Conservation (phyloP, 1,140 invertebrate genomes). For the Drusus annulatus region DNA sequence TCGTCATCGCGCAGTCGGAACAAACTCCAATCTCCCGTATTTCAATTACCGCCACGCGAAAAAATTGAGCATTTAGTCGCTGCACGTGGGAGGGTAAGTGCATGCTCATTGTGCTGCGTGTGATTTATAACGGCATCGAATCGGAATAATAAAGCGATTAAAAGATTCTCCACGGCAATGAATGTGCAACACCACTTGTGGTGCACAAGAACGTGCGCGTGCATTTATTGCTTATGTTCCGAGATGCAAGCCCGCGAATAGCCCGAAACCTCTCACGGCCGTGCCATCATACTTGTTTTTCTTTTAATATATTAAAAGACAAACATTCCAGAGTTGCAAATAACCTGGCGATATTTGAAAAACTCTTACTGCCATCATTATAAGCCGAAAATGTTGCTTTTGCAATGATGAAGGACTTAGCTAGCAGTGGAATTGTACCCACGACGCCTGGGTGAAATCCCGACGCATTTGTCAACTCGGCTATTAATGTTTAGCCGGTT, state of each 20-base stretch:
- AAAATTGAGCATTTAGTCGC: slow-evolving; percentile 38
- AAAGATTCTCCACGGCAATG: slow-evolving; percentile 34
- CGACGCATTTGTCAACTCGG: too few relatives aligned
- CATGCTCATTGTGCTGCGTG: slow-evolving; percentile 20
- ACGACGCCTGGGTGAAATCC: too few relatives aligned
- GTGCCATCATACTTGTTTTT: too few relatives aligned
- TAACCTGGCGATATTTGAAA: too few relatives aligned
- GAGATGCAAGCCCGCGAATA: background rate
- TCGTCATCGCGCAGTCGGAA: background rate
- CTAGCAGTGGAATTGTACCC: too few relatives aligned
- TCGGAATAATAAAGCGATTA: slow-evolving; percentile 50
- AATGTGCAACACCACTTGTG: slow-evolving; percentile 7
- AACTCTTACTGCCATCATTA: too few relatives aligned
- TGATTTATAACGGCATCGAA: slow-evolving; percentile 47
- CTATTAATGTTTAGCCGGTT: too few relatives aligned
- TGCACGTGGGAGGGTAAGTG: slow-evolving; percentile 33
- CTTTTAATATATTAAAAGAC: too few relatives aligned
- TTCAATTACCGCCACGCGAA: slow-evolving; percentile 45
- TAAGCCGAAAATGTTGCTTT: too few relatives aligned
- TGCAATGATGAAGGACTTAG: too few relatives aligned
- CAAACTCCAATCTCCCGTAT: background rate
- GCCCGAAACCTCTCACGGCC: too few relatives aligned
- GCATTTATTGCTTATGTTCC: background rate
- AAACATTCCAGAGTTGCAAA: too few relatives aligned
- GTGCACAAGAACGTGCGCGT: slow-evolving; percentile 1